Conservation (phyloP, 2,888 invertebrate species). For the Theretra japonica region DNA sequence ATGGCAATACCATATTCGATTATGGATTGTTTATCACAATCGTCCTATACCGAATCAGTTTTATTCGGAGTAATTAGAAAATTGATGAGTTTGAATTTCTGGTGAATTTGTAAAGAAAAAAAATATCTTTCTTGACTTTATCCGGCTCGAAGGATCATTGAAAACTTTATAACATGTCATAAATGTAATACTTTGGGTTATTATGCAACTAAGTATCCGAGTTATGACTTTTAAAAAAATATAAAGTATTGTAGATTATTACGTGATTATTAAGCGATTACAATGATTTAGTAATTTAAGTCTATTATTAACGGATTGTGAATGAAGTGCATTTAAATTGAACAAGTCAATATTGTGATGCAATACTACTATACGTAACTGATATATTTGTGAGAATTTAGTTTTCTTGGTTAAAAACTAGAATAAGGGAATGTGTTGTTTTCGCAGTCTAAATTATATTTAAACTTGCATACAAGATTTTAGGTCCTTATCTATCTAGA, state of each 20-base stretch:
- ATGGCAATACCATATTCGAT: neutral
- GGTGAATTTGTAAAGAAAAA: neutral
- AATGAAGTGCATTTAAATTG: too few relatives aligned
- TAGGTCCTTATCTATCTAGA: neutral
- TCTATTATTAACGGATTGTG: too few relatives aligned
- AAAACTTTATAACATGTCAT: neutral
- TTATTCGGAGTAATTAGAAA: too few relatives aligned
- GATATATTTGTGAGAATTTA: too few relatives aligned
- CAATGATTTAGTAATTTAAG: too few relatives aligned
- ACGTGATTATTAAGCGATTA: too few relatives aligned
- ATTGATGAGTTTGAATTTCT: neutral
- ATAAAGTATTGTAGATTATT: too few relatives aligned
- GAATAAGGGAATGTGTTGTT: neutral
- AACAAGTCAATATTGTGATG: too few relatives aligned
- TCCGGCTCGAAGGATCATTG: slow-evolving; percentile 14
- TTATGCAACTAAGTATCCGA: too few relatives aligned
- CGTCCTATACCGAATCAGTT: neutral
- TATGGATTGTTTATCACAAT: neutral
- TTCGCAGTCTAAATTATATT: neutral
- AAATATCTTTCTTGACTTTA: neutral
- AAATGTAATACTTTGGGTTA: neutral
- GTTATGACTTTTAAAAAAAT: too few relatives aligned
- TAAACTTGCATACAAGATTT: neutral
- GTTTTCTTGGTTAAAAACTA: neutral
- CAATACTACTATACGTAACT: too few relatives aligned